Conservation (phyloP, 2,888 invertebrate genomes). For the Rhagonycha lutea region DNA sequence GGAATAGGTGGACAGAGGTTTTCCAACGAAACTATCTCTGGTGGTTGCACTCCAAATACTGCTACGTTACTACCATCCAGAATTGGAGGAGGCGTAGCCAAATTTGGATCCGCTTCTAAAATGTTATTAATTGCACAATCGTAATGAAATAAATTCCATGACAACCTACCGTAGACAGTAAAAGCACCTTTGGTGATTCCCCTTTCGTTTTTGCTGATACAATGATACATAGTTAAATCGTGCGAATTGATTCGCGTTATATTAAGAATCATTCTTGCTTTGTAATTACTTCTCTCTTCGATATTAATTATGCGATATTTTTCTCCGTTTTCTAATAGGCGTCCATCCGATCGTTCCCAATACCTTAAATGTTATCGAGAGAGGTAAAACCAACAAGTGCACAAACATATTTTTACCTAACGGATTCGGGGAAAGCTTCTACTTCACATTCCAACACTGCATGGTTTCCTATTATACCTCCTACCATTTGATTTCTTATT, state of each 20-base stretch:
- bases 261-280: slow-evolving; percentile 79
- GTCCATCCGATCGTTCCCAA: slow-evolving; percentile 81
- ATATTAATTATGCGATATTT: slow-evolving; percentile 66
- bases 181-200: slow-evolving; percentile 78
- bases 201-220: slow-evolving; percentile 82
- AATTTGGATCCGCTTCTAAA: slow-evolving; percentile 56
- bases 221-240: slow-evolving; percentile 80
- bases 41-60: slow-evolving; percentile 65
- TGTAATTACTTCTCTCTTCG: slow-evolving; percentile 60
- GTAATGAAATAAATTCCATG: neutral
- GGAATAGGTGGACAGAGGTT: slow-evolving; percentile 63
- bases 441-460: slow-evolving; percentile 82
- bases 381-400: neutral
- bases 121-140: neutral
- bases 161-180: slow-evolving; percentile 64
- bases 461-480: slow-evolving; percentile 69
- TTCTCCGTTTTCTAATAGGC: slow-evolving; percentile 69
- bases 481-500: slow-evolving; percentile 76
- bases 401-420: slow-evolving; percentile 55
- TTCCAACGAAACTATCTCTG: slow-evolving; percentile 61
- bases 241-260: slow-evolving; percentile 68
- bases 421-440: slow-evolving; percentile 86
- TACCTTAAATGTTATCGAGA: slow-evolving; percentile 64
- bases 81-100: slow-evolving; percentile 57
- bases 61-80: slow-evolving; percentile 39